Conservation (phyloP, 2,797 vertebrate genomes). For the Eremophila alpestris region DNA sequence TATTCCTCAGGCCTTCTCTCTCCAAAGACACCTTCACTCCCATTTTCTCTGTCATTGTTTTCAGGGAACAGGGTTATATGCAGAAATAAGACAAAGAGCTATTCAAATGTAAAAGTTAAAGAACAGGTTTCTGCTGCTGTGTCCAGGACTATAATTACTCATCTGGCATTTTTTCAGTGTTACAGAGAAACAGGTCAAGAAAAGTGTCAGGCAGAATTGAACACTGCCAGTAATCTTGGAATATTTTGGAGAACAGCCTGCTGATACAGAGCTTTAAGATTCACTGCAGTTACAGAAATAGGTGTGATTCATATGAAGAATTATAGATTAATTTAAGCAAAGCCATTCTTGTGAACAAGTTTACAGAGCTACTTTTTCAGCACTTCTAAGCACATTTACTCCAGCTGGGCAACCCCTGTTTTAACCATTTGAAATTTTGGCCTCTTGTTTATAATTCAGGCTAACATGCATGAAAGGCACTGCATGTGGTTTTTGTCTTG, state of each 20-base stretch:
- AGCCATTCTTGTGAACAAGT: background rate
- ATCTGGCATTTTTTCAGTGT: constrained; percentile 18
- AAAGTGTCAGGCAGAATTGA: background rate
- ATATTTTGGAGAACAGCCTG: background rate
- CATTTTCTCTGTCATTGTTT: background rate
- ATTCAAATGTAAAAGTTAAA: constrained; percentile 11
- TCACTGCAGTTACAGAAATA: background rate
- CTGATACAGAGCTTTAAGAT: background rate
- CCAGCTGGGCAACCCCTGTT: constrained; percentile 44
- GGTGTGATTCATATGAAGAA: background rate
- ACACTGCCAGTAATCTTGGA: background rate
- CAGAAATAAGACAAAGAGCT: background rate
- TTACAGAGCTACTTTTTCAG: background rate
- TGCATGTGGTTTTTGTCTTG: constrained; percentile 54
- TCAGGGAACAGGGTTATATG: background rate
- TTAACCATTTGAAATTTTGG: constrained; percentile 27
- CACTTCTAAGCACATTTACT: constrained; percentile 17
- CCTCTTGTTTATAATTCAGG: constrained; percentile 47
- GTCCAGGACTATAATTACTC: background rate
- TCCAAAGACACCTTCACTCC: background rate
- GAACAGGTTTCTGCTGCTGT: constrained; percentile 3
- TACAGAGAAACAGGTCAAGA: background rate
- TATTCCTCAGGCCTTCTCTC: background rate
- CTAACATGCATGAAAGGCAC: constrained; percentile 51
- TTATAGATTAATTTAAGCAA: constrained; percentile 7